Evolutionary conservation across 1,140 invertebrate species (phyloP).

Genomic region (Hyles euphorbiae): DNA sequence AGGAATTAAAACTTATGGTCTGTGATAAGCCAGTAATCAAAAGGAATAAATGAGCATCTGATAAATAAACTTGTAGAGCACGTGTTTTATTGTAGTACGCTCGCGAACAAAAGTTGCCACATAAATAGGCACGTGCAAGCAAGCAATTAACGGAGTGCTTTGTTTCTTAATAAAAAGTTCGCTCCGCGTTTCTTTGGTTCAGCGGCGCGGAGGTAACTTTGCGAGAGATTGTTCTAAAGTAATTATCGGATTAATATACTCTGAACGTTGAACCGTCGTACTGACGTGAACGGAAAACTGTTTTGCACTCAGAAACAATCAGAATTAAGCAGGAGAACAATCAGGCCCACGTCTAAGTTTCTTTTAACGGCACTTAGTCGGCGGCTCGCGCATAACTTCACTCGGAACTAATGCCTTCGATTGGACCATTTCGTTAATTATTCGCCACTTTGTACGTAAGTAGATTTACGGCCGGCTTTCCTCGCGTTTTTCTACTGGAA

Average conservation of each 20-base stretch:
- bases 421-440: conserved; percentile 74
- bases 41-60: no score
- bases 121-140: conserved; percentile 38
- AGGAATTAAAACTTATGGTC: no score
- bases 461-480: conserved; percentile 69
- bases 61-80: background rate
- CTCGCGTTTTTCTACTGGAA: conserved; percentile 44
- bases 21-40: no score
- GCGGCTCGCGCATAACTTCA: conserved; percentile 64
- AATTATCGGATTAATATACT: conserved; percentile 73
- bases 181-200: conserved; percentile 42
- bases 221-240: conserved; percentile 70
- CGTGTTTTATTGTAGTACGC: background rate
- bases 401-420: conserved; percentile 69
- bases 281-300: conserved; percentile 61
- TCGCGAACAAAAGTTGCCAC: conserved; percentile 5
- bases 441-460: conserved; percentile 74
- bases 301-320: conserved; percentile 69
- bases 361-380: conserved; percentile 72
- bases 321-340: conserved; percentile 71
- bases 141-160: conserved; percentile 52
- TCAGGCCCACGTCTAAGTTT: conserved; percentile 70
- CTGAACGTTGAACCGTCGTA: conserved; percentile 51
- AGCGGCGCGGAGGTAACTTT: conserved; percentile 53
- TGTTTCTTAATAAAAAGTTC: conserved; percentile 59